Conservation (phyloP, 2,888 invertebrate genomes). For the Caenorhabditis sp. region DNA sequence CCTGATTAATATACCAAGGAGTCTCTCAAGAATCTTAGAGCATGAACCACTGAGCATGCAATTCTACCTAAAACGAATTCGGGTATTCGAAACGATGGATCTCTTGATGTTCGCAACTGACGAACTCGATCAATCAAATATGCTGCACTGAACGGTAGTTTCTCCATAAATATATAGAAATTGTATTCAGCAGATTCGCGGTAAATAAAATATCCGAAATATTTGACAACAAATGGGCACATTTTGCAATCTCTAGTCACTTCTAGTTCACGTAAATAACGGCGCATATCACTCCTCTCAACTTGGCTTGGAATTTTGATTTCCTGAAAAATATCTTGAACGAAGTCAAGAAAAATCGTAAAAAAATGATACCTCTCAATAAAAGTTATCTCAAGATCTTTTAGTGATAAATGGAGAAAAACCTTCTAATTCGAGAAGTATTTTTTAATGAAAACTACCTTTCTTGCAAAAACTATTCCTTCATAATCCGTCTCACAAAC, state of each 20-base stretch:
- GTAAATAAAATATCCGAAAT: constrained; percentile 11
- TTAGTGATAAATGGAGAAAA: no score
- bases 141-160: constrained; percentile 15
- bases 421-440: no score
- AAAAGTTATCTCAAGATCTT: no score
- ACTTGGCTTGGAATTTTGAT: not conserved
- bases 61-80: constrained; percentile 36
- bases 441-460: not conserved
- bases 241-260: constrained; percentile 20
- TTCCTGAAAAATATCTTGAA: no score
- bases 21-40: constrained; percentile 24
- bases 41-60: constrained; percentile 20
- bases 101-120: not conserved
- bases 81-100: constrained; percentile 12
- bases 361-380: no score
- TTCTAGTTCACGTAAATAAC: constrained; percentile 20
- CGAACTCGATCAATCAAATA: constrained; percentile 6
- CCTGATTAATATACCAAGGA: no score
- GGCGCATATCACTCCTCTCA: not conserved
- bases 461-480: constrained; percentile 1
- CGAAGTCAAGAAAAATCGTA: no score
- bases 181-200: not conserved
- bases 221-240: constrained; percentile 33
- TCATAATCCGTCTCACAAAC: constrained; percentile 2
- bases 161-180: constrained; percentile 38